Base-by-base conservation (phyloP, 64 coral and sea anemone species). In the Montipora capricornis region DNA sequence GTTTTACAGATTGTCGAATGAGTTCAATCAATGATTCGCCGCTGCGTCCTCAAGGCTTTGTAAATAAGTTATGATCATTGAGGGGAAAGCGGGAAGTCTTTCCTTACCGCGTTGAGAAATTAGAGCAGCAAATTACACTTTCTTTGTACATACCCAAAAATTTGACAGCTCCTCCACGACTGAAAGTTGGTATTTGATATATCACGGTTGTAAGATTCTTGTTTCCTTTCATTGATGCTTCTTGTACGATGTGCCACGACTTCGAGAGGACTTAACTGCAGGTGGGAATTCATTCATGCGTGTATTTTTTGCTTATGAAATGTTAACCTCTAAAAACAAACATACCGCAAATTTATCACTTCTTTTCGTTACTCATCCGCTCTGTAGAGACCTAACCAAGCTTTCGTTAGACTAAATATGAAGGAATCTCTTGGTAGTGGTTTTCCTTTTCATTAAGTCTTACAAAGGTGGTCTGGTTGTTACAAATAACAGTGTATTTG, bases 11-110 rank as follows among this genome's bases (percentile, higher is more conserved):
- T 19, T 73, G 64, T 68, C 24, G 19, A 5, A 71, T n/a, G 37
- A 37, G 37, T 57, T 57, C 53, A 6, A 57, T 8, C 45, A 20
- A 1, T 52, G 45, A 86, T 49, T 86, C 82, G 82, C 19, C 71
- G 22, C 66, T 19, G 49, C 50, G 4, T 9, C 66, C 46, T 67
- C 4, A 50, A 86, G 37, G 16, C 6, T 17, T 17, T 16, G 20
- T 86, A 49, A 86, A 86, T 86, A 86, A 70, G 82, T 86, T 13
- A 86, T 86, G 82, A 49, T 73, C 71, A 22, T 73, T 6, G 53
- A 37, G 61, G 81, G 17, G 61, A 9, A 81, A 37, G 8, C 57
- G 44, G 19, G 66, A 70, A 86, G 45, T 68, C 46, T 4, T 71
- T 59, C 47, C 45, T 29, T 9, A 50, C 24, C 13, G 6, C 44